Base-by-base conservation (phyloP, 2,888 invertebrate species). In the Drosophila nr. perissopoda region DNA sequence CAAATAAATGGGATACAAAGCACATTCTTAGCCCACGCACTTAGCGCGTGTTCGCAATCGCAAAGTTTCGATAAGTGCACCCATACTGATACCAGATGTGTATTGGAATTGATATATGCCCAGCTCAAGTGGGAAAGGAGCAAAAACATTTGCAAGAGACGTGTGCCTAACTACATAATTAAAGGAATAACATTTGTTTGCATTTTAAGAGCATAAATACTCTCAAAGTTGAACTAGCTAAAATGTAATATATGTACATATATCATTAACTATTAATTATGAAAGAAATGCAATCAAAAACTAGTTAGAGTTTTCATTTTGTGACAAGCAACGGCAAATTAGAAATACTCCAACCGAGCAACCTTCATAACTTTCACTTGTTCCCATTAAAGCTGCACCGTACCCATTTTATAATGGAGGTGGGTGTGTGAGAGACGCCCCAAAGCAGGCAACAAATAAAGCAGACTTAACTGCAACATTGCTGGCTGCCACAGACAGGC, bases 391-490 rank as follows among this genome's bases (percentile, higher is more conserved):
- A 74, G 75, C 25, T n/a, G 21, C 34, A 16, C 25, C 49, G 16
- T 7, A 0, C 16, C 27, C 2, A 18, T 13, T 27, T 56, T 2
- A 56, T 56, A 13, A 38, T 5, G 7, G 18, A 4, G 10, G 7
- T 16, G 4, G 38, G 5, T 11, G 27, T n/a, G 49, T 27, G 31
- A 49, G 34, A 13, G 63, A 36, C 65, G 56, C 73, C 73, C 59
- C 60, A 73, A 69, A 79, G 79, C 70, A 79, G 69, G 70, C 81
- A 73, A 75, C 86, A 86, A 86, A 73, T 73, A 68, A 81, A 81
- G 67, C 74, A 71, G 78, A 77, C 81, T 67, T 63, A 76, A 76
- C 66, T 76, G 72, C 77, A 76, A 76, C 60, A 52, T 46, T 53
- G 53, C 40, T 69, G 56, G 33, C 48, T 51, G 40, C 33, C 53